Conservation (phyloP, 2,113 vertebrate genomes). For the Aptenodytes forsteri region DNA sequence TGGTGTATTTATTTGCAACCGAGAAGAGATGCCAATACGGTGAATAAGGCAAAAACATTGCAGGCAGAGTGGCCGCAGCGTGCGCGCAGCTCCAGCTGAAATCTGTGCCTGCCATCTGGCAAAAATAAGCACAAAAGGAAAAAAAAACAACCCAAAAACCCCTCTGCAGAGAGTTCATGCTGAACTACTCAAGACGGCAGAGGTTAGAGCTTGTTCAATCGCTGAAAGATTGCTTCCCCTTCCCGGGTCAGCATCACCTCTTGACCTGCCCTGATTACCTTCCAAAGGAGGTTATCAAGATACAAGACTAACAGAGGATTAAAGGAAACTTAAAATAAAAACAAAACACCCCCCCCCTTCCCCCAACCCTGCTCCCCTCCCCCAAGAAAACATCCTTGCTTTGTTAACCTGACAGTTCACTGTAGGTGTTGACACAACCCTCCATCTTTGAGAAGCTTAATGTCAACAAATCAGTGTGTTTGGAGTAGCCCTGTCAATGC, state of each 20-base stretch:
- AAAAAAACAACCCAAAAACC: neutral
- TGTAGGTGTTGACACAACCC: conserved; percentile 66
- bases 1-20: neutral
- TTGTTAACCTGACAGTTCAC: conserved; percentile 64
- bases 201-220: neutral
- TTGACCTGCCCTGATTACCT: conserved; percentile 53
- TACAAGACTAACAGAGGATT: conserved; percentile 60
- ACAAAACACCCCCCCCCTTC: conserved; percentile 25
- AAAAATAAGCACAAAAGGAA: conserved; percentile 40
- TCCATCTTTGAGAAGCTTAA: conserved; percentile 53
- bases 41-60: neutral
- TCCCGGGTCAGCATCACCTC: conserved; percentile 43
- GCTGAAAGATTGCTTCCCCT: conserved; percentile 60
- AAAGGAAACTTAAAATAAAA: conserved; percentile 69
- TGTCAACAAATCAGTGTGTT: conserved; percentile 64
- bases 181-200: neutral
- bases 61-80: neutral
- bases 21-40: neutral
- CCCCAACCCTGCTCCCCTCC: neutral
- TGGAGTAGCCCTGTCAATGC: conserved; percentile 57
- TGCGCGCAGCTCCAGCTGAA: neutral
- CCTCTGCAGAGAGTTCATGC: neutral
- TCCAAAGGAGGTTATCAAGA: conserved; percentile 56
- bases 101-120: conserved; percentile 49
- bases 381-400: conserved; percentile 63